phyloP scores from a whole-genome alignment of 2,797 vertebrate species.

The Falco columbarius region DNA sequence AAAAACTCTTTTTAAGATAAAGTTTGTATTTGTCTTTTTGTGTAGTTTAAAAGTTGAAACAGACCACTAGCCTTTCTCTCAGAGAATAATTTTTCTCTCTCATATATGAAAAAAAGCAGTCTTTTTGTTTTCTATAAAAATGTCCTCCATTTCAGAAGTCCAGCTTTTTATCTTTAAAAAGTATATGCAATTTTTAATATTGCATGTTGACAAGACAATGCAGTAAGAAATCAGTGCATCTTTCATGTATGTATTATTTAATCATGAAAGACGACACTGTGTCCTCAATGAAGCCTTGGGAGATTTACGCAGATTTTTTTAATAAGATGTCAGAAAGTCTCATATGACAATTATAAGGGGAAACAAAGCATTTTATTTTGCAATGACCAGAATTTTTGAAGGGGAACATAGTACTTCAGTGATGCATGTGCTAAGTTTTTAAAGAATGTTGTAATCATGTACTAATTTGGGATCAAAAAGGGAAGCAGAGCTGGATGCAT shows the following conservation, averaged over 20 bases:
- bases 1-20: not conserved
- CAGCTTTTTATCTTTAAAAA: not conserved
- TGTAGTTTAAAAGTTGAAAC: not conserved
- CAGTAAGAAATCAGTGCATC: not conserved
- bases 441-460: not conserved
- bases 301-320: not conserved
- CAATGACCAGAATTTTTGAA: not conserved
- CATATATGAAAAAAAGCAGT: not conserved
- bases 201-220: not conserved
- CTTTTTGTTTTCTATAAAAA: not conserved
- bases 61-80: not conserved
- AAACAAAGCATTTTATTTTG: not conserved
- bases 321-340: not conserved
- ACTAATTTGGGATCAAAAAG: not conserved
- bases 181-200: not conserved
- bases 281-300: not conserved
- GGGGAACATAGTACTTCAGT: not conserved
- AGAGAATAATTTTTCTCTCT: not conserved
- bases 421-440: not conserved
- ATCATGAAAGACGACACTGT: not conserved
- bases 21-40: not conserved
- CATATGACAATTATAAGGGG: not conserved
- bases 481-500: not conserved
- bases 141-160: not conserved
- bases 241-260: not conserved